Percentiles rank a stretch among this genome's conserved stretches.
Evolutionary conservation across 2,113 vertebrate genomes (phyloP).

Genomic region (Ophthalmolycus amberensis): DNA sequence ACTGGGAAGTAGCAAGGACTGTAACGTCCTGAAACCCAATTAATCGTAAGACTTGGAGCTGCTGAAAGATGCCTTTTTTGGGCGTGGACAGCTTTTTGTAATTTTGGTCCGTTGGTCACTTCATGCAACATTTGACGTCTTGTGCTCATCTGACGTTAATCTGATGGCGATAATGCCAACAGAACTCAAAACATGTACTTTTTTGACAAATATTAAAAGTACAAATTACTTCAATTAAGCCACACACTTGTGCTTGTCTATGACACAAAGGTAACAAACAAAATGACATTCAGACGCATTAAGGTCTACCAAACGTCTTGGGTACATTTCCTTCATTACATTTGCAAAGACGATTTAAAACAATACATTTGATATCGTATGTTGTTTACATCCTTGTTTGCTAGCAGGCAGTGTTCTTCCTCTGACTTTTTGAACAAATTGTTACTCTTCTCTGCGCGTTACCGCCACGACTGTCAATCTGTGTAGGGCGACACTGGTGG

Average conservation of each 20-base stretch:
- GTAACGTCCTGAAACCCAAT: conserved; percentile 12
- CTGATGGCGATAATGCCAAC: no score
- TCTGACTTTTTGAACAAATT: neutral
- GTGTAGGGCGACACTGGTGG: no score
- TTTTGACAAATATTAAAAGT: neutral
- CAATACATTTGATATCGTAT: neutral
- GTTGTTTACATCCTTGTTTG: conserved; percentile 8
- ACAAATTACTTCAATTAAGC: neutral
- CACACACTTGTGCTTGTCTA: neutral
- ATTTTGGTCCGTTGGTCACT: conserved; percentile 22
- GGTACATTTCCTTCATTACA: neutral
- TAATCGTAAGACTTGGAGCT: conserved; percentile 3
- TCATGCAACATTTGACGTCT: neutral
- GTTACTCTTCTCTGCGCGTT: neutral
- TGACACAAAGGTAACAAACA: neutral
- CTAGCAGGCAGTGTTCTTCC: neutral
- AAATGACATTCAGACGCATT: no score
- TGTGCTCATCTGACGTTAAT: neutral
- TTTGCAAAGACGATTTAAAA: neutral
- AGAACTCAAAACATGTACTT: neutral
- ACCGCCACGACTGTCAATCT: neutral
- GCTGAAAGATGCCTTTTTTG: conserved; percentile 1
- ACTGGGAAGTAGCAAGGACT: conserved; percentile 45
- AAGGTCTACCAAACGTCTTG: neutral
- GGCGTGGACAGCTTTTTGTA: neutral